These are phyloP conservation scores for Perca schrenkii DNA, from an alignment of 2,113 vertebrate genomes.

Conservation along the genomic window DNA sequence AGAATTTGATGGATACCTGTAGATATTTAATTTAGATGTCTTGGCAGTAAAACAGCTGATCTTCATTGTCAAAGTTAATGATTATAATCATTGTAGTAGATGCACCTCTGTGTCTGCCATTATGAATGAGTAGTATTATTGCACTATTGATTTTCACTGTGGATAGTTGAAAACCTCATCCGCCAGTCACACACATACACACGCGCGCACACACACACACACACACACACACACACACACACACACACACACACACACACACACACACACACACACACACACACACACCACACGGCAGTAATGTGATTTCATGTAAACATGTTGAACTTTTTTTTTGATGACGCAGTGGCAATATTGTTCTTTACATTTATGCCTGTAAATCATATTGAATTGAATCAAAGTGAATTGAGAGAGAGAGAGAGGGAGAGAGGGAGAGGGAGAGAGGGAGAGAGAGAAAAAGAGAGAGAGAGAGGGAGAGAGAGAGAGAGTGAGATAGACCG, in stretches of 20 bases:
- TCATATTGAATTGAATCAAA: constrained; percentile 32
- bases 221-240: neutral
- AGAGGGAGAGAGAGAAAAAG: neutral
- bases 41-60: no score
- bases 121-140: no score
- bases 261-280: neutral
- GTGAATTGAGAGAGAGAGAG: neutral
- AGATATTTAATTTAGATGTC: no score
- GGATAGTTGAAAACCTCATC: neutral
- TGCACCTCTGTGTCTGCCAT: no score
- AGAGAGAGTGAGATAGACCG: neutral
- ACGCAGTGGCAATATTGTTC: constrained; percentile 22
- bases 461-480: neutral
- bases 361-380: constrained; percentile 29
- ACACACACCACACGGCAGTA: neutral
- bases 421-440: neutral
- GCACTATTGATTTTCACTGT: no score
- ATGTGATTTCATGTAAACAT: constrained; percentile 11
- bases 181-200: neutral
- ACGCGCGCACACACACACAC: neutral
- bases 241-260: neutral
- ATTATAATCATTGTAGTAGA: no score
- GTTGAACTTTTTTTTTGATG: neutral
- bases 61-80: no score
- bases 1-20: no score